Evolutionary conservation across 2,888 invertebrate genomes (phyloP).

Genomic region (Petrophora chlorosata): DNA sequence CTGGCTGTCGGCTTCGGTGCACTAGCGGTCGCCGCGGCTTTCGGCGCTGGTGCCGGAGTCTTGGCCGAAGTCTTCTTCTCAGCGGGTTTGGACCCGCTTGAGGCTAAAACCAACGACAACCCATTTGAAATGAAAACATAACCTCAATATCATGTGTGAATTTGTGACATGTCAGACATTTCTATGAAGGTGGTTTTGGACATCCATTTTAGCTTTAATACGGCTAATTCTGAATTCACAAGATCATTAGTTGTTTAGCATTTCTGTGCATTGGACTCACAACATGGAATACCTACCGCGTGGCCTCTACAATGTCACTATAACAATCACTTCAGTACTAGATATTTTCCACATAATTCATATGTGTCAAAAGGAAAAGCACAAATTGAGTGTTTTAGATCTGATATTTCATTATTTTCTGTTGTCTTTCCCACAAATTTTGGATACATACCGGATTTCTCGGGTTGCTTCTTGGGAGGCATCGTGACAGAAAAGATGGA

Average conservation of each 20-base stretch:
- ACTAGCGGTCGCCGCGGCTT: slow-evolving; percentile 61
- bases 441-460: slow-evolving; percentile 89
- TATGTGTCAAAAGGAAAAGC: neutral
- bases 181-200: too few relatives aligned
- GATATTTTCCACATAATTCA: neutral
- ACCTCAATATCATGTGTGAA: slow-evolving; percentile 43
- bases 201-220: too few relatives aligned
- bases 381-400: neutral
- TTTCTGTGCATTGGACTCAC: slow-evolving; percentile 14
- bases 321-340: slow-evolving; percentile 11
- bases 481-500: slow-evolving; percentile 86
- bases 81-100: slow-evolving; percentile 73
- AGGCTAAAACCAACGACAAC: slow-evolving; percentile 45
- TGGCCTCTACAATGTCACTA: slow-evolving; percentile 51
- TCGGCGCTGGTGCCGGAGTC: slow-evolving; percentile 75
- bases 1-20: slow-evolving; percentile 67
- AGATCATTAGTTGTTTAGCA: too few relatives aligned
- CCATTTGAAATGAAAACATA: slow-evolving; percentile 35
- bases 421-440: slow-evolving; percentile 1
- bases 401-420: neutral
- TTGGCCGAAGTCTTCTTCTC: slow-evolving; percentile 75
- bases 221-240: too few relatives aligned
- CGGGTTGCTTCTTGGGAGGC: slow-evolving; percentile 94
- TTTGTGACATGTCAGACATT: neutral
- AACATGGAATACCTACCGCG: slow-evolving; percentile 56